Conservation (phyloP, 2,797 vertebrate genomes). For the Gymnoscopelus microlampas region DNA sequence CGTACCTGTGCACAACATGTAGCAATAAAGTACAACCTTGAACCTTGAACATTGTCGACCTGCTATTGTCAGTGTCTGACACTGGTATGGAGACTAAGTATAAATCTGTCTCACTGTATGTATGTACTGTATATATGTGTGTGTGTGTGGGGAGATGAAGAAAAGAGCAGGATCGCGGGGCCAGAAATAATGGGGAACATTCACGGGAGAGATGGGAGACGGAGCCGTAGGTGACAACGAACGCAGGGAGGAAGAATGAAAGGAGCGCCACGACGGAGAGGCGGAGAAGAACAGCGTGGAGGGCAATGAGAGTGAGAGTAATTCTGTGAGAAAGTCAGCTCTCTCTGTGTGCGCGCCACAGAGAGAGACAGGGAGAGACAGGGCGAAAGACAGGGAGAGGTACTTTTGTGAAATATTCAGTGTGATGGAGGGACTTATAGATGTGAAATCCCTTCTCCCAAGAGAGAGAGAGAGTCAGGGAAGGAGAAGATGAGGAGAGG, state of each 20-base stretch:
- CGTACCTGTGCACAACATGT: too few relatives aligned
- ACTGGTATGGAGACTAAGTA: too few relatives aligned
- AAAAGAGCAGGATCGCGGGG: not conserved
- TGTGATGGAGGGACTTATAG: conserved; percentile 70
- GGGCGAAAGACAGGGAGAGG: not conserved
- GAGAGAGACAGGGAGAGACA: not conserved
- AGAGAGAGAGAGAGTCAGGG: conserved; percentile 39
- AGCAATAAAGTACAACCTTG: too few relatives aligned
- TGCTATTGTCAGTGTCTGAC: too few relatives aligned
- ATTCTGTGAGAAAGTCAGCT: conserved; percentile 61
- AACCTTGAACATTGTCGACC: too few relatives aligned
- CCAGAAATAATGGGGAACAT: too few relatives aligned
- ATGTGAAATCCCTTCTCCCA: conserved; percentile 65
- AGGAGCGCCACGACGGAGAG: conserved; percentile 22
- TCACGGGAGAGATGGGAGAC: too few relatives aligned
- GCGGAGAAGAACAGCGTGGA: conserved; percentile 49
- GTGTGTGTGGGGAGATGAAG: not conserved
- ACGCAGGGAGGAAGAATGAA: too few relatives aligned
- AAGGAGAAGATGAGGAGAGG: conserved; percentile 57
- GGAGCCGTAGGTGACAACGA: too few relatives aligned
- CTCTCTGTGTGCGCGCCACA: not conserved
- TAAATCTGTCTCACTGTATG: too few relatives aligned
- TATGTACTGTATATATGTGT: too few relatives aligned
- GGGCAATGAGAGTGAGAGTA: conserved; percentile 60
- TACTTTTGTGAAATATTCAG: conserved; percentile 71